These are phyloP conservation scores for Scomber scombrus DNA, from an alignment of 2,113 vertebrate species.

Conservation along the genomic window DNA sequence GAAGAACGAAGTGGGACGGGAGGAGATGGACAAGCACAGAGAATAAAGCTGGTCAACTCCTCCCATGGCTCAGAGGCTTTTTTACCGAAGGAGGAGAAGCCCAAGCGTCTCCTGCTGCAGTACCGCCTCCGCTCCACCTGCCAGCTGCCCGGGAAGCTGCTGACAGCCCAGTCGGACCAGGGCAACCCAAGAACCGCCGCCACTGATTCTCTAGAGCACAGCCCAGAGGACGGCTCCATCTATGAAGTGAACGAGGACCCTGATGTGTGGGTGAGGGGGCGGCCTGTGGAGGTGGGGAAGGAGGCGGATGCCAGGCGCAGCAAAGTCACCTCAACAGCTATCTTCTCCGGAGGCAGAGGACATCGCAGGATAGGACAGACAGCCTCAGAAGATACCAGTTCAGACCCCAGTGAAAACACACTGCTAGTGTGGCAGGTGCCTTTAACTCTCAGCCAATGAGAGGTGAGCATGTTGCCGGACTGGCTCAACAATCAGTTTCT, in stretches of 20 bases:
- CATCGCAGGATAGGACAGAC: slow-evolving; percentile 25
- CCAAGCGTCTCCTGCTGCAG: slow-evolving; percentile 46
- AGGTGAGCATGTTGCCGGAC: not conserved
- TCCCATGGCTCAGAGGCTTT: not conserved
- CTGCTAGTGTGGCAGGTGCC: slow-evolving; percentile 68
- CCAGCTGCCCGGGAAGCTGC: slow-evolving; percentile 64
- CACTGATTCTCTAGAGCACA: slow-evolving; percentile 35
- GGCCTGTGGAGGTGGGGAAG: slow-evolving; percentile 10
- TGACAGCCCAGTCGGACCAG: slow-evolving; percentile 41
- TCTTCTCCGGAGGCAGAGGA: slow-evolving; percentile 60
- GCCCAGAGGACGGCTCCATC: slow-evolving; percentile 64
- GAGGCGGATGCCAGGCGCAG: slow-evolving; percentile 46
- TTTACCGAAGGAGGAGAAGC: slow-evolving; percentile 11
- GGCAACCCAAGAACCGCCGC: not conserved
- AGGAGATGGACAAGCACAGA: slow-evolving; percentile 1
- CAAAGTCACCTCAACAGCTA: slow-evolving; percentile 52
- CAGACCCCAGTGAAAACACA: slow-evolving; percentile 47
- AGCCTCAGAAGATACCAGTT: not conserved
- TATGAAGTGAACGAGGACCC: slow-evolving; percentile 69
- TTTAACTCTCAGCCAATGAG: slow-evolving; percentile 53
- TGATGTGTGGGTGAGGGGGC: slow-evolving; percentile 66
- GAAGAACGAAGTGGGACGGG: not conserved
- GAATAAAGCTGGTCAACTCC: not conserved
- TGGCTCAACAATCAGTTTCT: not conserved
- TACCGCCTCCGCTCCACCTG: slow-evolving; percentile 61